Conservation (phyloP, 2,888 invertebrate genomes). For the Hecatera dysodea region DNA sequence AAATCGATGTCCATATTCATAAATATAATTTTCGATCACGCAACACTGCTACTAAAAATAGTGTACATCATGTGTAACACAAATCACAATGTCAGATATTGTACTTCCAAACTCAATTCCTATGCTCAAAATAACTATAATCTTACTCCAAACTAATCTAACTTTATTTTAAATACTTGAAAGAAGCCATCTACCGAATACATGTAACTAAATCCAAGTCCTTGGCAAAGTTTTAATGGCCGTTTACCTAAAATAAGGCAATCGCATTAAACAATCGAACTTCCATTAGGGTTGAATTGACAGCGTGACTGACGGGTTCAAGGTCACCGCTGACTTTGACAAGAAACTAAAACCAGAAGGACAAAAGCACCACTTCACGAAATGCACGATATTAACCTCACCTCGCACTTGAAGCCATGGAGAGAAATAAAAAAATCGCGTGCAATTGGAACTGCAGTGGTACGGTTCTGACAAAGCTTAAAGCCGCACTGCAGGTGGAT, state of each 20-base stretch:
- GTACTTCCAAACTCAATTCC: not conserved
- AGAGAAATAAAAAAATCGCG: conserved; percentile 40
- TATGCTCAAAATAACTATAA: not conserved
- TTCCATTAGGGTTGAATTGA: conserved; percentile 57
- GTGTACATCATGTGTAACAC: not conserved
- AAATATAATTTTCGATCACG: not conserved
- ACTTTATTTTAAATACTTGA: not conserved
- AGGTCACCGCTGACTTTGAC: conserved; percentile 53
- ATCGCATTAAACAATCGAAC: conserved; percentile 51
- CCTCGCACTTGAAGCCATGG: conserved; percentile 2
- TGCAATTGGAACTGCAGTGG: conserved; percentile 52
- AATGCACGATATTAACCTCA: conserved; percentile 18
- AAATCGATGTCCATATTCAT: not conserved
- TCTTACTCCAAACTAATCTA: not conserved
- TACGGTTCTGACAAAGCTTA: conserved; percentile 45
- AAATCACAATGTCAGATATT: not conserved
- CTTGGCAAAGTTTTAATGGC: conserved; percentile 14
- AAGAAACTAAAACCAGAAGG: conserved; percentile 25
- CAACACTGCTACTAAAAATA: not conserved
- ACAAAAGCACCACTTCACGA: conserved; percentile 36
- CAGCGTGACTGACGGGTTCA: conserved; percentile 59
- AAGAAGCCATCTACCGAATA: not conserved
- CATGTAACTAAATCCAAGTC: not conserved
- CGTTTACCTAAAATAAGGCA: conserved; percentile 54
- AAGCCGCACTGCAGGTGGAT: conserved; percentile 55